Base-by-base conservation (phyloP, 2,113 vertebrate species). In the Myotis yumanensis region DNA sequence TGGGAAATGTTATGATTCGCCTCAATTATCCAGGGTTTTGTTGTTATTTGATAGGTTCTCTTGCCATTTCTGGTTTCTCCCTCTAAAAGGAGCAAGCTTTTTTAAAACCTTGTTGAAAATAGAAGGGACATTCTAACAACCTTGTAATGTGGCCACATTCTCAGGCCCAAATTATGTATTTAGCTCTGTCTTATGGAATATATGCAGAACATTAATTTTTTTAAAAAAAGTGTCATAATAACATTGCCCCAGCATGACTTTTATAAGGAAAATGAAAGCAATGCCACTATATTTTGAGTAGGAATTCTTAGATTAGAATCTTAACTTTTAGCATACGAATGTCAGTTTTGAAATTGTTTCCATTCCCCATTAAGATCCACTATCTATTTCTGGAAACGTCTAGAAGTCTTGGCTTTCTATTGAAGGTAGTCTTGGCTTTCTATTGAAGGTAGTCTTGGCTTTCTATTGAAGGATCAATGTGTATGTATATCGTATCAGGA, bases 301-400 rank as follows among this genome's bases (percentile, higher is more conserved):
- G 77, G 69, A 72, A 17, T 89, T 94, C 75, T 93, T 93, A 95
- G 89, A 93, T 75, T 66, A 85, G 59, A 90, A 83, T 54, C 32
- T 91, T 89, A 57, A 82, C n/a, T 91, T 94, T 94, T 90, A 43
- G 93, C 92, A 79, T 89, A 86, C 69, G 88, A 91, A 18, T 90
- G 35, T 93, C 64, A 46, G 46, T 90, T 92, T 40, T 94, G 87
- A 81, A 94, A 46, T 92, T 73, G 23, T 89, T 96, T 96, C 37
- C 66, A 83, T 79, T 92, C 12, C 15, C 35, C 22, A 75, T 87
- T 82, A 76, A 71, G 46, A 79, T 25, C 73, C n/a, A 40, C 66
- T 72, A 11, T 87, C 30, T 86, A 7, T 83, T 94, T 96, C 59
- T 92, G 80, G 77, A 81, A 94, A 59, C 79, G 89, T 18, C 37